Conservation (phyloP, 2,113 vertebrate genomes). For the Enhydra lutris region DNA sequence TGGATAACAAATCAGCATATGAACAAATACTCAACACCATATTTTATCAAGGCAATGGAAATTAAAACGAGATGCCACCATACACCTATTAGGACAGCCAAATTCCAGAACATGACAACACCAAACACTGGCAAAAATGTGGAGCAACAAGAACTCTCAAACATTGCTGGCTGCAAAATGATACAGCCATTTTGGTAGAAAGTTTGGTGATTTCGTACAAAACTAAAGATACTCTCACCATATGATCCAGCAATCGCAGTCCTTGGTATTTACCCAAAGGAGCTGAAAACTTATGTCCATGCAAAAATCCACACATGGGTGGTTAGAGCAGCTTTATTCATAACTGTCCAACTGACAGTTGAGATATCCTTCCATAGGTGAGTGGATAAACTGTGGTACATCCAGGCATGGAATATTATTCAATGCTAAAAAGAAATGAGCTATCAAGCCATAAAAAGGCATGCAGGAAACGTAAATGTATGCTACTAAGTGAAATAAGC, state of each 20-base stretch:
- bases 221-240: neutral
- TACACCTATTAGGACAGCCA: neutral
- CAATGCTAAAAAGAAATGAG: neutral
- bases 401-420: neutral
- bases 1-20: neutral
- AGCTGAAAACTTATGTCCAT: neutral
- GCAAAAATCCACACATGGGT: neutral
- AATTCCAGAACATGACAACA: neutral
- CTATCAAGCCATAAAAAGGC: neutral
- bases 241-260: neutral
- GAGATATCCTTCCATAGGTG: neutral
- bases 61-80: neutral
- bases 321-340: neutral
- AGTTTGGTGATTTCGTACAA: neutral
- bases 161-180: neutral
- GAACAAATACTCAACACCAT: neutral
- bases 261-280: neutral
- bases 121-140: neutral
- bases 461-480: neutral
- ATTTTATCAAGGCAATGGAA: neutral
- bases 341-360: neutral
- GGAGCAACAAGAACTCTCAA: neutral
- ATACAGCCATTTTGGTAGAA: neutral
- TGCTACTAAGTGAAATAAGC: neutral
- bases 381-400: neutral